Evolutionary conservation across 2,113 vertebrate genomes (phyloP).

Genomic region (cattle (Bos taurus)): ARS-UCD2.0 NC_037338.1:28873001-28873500

Average conservation of each 20-base stretch:
- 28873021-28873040: neutral
- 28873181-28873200: neutral
- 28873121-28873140: neutral
- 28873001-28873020: neutral
- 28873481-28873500: neutral
- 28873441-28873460: neutral
- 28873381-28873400: neutral
- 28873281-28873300: neutral
- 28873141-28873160: neutral
- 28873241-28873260: neutral
- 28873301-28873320: neutral
- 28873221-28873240: neutral
- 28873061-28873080: neutral
- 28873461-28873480: neutral
- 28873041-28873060: neutral
- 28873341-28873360: neutral
- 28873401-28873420: neutral
- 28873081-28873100: neutral
- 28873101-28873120: neutral
- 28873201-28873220: neutral
- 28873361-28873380: neutral
- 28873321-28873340: neutral
- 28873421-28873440: neutral
- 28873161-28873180: neutral
- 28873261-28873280: neutral